A percentile compares a stretch with the other conserved stretches of the same genome.
Evolutionary conservation across 53 echinoderm and acorn worm genomes (phyloP).

Genomic region (Patiria pectinifera): DNA sequence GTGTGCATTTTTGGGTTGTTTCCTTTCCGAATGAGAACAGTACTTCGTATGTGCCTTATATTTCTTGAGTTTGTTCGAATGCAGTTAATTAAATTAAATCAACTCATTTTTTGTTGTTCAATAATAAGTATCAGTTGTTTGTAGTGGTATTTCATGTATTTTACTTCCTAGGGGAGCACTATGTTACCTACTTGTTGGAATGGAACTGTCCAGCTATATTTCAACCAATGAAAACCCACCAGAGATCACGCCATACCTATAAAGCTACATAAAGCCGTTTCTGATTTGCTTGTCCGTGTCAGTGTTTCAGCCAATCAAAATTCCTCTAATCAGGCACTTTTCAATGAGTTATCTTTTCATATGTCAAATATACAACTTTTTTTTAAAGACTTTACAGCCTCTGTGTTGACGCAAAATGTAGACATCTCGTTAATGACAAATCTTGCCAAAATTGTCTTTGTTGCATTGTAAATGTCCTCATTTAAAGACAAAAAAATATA

Average conservation of each 20-base stretch:
- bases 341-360: neutral
- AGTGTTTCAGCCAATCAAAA: conserved; percentile 18
- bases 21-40: conserved; percentile 16
- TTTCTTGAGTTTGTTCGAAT: conserved; percentile 43
- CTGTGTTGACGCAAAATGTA: neutral
- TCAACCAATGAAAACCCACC: conserved; percentile 18
- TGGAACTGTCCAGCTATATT: conserved; percentile 20
- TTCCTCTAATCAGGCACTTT: neutral
- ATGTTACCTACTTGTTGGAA: neutral
- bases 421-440: neutral
- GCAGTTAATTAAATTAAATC: conserved; percentile 46
- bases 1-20: neutral
- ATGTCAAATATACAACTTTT: neutral
- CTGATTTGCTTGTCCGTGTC: neutral
- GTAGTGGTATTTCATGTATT: neutral
- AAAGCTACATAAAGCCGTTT: neutral
- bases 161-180: neutral
- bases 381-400: neutral
- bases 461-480: neutral
- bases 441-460: conserved; percentile 24
- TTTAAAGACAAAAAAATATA: neutral
- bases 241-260: conserved; percentile 1
- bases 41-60: conserved; percentile 63
- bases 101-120: neutral
- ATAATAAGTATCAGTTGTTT: neutral